Base-by-base conservation (phyloP, 2,888 invertebrate genomes). In the Gortyna flavago region DNA sequence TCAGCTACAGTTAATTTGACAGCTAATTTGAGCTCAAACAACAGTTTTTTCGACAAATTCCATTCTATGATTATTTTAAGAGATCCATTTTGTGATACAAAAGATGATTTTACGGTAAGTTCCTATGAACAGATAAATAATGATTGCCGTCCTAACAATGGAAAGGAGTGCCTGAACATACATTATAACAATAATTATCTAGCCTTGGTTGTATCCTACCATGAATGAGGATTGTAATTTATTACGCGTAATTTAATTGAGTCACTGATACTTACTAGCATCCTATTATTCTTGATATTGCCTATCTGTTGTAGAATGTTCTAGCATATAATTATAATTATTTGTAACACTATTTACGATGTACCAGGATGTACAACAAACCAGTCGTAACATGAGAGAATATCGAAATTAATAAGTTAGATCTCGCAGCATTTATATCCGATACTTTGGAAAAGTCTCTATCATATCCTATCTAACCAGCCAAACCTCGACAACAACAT, bases 221-320 rank as follows among this genome's bases (percentile, higher is more conserved):
- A 57, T 25, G 25, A 25, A 2, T 51, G 16, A 41, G 48, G 41
- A 48, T 18, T 35, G 41, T 29, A 41, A 71, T 44, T 48, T 54
- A 72, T 44, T 73, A 65, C 61, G 71, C 76, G 25, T 75, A 32
- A 51, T 72, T 68, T 32, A 48, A 57, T 54, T 54, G 70, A 72
- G 25, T 70, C 38, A 85, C 66, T 59, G 83, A 84, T 81, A 76
- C 51, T 65, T 81, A 76, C 51, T 65, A 62, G 54, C 76, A 66
- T 84, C 86, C 84, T 75, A 25, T 72, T 76, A 29, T 25, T 70
- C 9, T 64, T 54, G 77, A 68, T 80, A 61, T 70, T 69, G 66
- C n/a, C n/a, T 69, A 72, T 77, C 70, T 69, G 8, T 51, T 72
- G 32, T 69, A 35, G 4, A 69, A 61, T 70, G 18, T 59, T 18